Evolutionary conservation across 1,140 invertebrate species (phyloP).

Genomic region (Drepana arcuata): DNA sequence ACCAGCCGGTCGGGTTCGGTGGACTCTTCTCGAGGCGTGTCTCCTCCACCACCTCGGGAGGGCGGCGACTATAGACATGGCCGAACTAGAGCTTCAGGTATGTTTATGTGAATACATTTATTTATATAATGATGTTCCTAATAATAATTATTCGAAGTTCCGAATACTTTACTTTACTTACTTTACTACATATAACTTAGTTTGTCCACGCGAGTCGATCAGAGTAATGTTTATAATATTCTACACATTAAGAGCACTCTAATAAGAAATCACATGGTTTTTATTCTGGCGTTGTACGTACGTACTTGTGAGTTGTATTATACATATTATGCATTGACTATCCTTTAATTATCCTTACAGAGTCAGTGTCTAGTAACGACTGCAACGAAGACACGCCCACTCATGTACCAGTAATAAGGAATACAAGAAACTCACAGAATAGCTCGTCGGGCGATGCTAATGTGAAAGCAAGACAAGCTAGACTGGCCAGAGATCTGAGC

Average conservation of each 20-base stretch:
- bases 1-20: constrained; percentile 62
- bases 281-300: no score
- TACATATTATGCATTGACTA: no score
- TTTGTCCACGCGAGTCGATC: neutral
- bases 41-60: constrained; percentile 40
- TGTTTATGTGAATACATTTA: no score
- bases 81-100: constrained; percentile 51
- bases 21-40: constrained; percentile 55
- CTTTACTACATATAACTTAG: no score
- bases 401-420: constrained; percentile 56
- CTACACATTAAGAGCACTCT: no score
- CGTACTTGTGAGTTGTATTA: no score
- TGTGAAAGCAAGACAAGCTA: constrained; percentile 51
- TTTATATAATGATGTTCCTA: no score
- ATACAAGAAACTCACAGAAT: constrained; percentile 33
- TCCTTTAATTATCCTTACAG: constrained; percentile 27
- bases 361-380: constrained; percentile 58
- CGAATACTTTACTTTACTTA: no score
- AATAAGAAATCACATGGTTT: no score
- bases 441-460: constrained; percentile 54
- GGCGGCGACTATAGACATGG: constrained; percentile 41
- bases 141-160: no score
- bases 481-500: constrained; percentile 53
- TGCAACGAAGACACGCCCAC: constrained; percentile 46
- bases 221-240: constrained; percentile 1